phyloP scores from a whole-genome alignment of 2,113 vertebrate species.

The Pitta sordida region DNA sequence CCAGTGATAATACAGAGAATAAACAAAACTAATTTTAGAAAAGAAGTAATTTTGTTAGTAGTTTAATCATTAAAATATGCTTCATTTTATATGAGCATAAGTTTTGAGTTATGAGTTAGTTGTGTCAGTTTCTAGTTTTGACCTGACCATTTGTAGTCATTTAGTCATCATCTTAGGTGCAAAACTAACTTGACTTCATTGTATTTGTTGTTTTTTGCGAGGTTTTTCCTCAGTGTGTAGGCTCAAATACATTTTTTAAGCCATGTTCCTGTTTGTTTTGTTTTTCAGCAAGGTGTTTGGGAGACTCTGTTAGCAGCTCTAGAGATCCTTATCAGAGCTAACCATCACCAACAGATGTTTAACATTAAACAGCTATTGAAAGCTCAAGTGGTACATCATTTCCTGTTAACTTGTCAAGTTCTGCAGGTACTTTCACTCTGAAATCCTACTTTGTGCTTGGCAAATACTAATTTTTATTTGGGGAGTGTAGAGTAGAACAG shows the following conservation, averaged over 20 bases:
- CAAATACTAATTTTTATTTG: background rate
- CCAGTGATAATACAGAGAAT: background rate
- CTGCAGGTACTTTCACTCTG: conserved; percentile 81
- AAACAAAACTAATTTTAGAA: background rate
- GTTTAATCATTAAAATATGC: background rate
- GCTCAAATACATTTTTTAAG: background rate
- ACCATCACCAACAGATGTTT: conserved; percentile 90
- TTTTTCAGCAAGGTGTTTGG: conserved; percentile 88
- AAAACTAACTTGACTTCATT: background rate
- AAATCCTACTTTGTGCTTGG: background rate
- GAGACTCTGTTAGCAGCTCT: conserved; percentile 85
- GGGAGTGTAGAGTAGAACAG: too few species aligned
- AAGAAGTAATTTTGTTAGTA: background rate
- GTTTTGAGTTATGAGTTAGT: background rate
- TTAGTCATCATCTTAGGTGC: background rate
- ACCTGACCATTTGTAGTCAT: background rate
- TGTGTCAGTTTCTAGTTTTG: background rate
- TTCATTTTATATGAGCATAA: background rate
- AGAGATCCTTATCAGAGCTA: conserved; percentile 89
- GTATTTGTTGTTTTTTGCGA: background rate
- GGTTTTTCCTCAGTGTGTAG: background rate
- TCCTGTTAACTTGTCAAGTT: conserved; percentile 93
- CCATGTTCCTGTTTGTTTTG: background rate
- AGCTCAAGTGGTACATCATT: conserved; percentile 88
- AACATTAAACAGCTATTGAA: conserved; percentile 92